These are phyloP conservation scores for Trissoscelio sp. DNA, from an alignment of 2,888 invertebrate species.

Conservation along the genomic window DNA sequence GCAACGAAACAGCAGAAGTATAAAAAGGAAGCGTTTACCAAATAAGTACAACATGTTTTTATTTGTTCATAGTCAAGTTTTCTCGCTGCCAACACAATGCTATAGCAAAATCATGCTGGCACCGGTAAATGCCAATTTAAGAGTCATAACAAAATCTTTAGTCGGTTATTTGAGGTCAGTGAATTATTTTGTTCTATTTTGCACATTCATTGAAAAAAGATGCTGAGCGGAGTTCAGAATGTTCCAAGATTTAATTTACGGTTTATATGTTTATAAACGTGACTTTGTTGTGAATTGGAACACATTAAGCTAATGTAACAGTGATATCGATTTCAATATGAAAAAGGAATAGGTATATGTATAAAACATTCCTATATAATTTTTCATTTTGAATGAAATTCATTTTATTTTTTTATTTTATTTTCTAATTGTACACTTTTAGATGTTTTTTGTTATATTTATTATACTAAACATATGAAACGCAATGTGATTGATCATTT, in stretches of 20 bases:
- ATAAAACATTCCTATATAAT: no score
- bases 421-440: no score
- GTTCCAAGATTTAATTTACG: neutral
- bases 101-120: conserved; percentile 13
- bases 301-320: neutral
- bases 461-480: no score
- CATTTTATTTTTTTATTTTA: no score
- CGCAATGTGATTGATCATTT: no score
- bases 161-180: conserved; percentile 20
- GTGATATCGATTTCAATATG: no score
- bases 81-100: conserved; percentile 23
- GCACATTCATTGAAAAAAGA: conserved; percentile 11
- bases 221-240: neutral
- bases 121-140: conserved; percentile 27
- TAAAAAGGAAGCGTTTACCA: neutral
- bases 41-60: conserved; percentile 11
- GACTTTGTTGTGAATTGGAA: neutral
- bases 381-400: no score
- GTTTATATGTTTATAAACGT: neutral
- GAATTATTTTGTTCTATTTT: conserved; percentile 20
- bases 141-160: conserved; percentile 14
- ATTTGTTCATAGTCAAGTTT: neutral
- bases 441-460: no score
- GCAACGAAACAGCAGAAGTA: neutral
- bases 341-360: neutral